Percentiles rank a stretch among this genome's conserved stretches.
phyloP scores from a whole-genome alignment of 2,888 invertebrate species.

The Heteromyza rotundicornis region DNA sequence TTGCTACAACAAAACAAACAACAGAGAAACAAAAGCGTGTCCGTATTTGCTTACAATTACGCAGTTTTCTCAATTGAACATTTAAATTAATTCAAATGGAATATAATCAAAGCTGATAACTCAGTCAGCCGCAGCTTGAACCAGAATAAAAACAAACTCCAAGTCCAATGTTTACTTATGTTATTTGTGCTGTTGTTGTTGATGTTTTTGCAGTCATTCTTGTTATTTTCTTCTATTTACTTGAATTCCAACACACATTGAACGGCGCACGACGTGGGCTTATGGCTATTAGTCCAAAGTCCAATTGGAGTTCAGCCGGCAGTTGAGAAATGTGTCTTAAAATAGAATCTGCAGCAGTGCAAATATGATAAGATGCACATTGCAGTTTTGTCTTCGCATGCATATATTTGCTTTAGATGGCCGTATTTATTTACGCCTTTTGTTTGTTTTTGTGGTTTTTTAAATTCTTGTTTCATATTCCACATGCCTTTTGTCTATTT shows the following conservation, averaged over 20 bases:
- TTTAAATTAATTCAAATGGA: too few species aligned
- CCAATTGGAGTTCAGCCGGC: conserved; percentile 36
- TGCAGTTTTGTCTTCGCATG: not conserved
- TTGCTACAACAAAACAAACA: too few species aligned
- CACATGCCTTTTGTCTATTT: too few species aligned
- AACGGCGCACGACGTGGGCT: conserved; percentile 40
- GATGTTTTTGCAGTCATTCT: conserved; percentile 23
- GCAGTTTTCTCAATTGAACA: too few species aligned
- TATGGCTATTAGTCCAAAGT: conserved; percentile 45
- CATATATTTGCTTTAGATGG: not conserved
- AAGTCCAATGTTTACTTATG: too few species aligned
- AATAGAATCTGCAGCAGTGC: not conserved
- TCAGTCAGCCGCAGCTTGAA: too few species aligned
- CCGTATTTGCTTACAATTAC: too few species aligned
- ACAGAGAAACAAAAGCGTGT: too few species aligned
- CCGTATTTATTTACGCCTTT: not conserved
- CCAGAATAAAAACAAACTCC: conserved; percentile 12
- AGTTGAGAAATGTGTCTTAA: not conserved
- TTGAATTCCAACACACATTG: conserved; percentile 45
- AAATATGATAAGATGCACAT: not conserved
- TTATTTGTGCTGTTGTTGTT: conserved; percentile 11
- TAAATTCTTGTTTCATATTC: not conserved
- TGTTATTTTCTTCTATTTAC: conserved; percentile 1
- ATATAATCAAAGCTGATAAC: too few species aligned
- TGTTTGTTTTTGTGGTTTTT: not conserved